Base-by-base conservation (phyloP, 2,113 vertebrate genomes). In the Heloderma charlesbogerti region DNA sequence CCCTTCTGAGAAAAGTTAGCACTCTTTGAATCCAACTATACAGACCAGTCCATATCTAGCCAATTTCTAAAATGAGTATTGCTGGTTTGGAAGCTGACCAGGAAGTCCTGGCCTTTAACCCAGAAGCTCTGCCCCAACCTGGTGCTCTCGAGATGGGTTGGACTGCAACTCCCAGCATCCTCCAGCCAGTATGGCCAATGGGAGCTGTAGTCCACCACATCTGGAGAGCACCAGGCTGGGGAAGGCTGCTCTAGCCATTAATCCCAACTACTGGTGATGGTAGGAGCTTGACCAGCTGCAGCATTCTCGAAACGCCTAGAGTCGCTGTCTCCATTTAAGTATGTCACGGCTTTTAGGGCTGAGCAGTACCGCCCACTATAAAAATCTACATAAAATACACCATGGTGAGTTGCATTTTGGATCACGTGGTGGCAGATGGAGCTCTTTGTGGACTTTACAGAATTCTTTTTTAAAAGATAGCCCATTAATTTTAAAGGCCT, bases 401-500 rank as follows among this genome's bases (percentile, higher is more conserved):
- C 4, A 7, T 13, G 20, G 31, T 5, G 48, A 54, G 51, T 6
- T 29, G 25, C 27, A 40, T 8, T 18, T 29, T 16, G 31, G 54
- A 34, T 54, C 34, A 81, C 57, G n/a, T 40, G 37, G n/a, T 25
- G 45, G 45, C 8, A 18, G 3, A 3, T 1, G 27, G 48, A 3
- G 63, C 51, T 34, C 51, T 72, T 8, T 1, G n/a, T 15, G 86
- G 51, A 4, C 57, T 57, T 60, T 13, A 27, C 13, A 12, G 51
- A n/a, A 2, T 87, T n/a, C n/a, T n/a, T n/a, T n/a, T n/a, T n/a
- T n/a, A n/a, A n/a, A n/a, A 63, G 40, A 69, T 3, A 60, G 51
- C 71, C 25, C 51, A 60, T 87, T 87, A 40, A 87, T 60, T 77
- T 60, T 60, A 63, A 87, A 75, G 72, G 86, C n/a, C 51, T 57